Evolutionary conservation across 53 echinoderm and acorn worm genomes (phyloP).

Genomic region (Paelopatides confundens): DNA sequence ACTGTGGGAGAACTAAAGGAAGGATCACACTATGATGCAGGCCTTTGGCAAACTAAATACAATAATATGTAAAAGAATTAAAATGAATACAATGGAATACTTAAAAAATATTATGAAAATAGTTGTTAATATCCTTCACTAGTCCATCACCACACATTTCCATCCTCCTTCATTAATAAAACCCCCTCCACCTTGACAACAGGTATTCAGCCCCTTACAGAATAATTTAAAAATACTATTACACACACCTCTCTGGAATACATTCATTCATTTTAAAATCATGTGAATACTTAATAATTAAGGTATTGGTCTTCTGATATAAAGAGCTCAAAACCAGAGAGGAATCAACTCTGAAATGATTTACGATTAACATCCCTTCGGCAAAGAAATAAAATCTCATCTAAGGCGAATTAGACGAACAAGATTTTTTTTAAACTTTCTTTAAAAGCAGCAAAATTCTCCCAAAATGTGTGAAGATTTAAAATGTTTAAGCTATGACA

Average conservation of each 20-base stretch:
- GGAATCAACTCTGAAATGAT: no score
- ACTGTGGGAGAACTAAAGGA: no score
- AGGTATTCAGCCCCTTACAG: not conserved
- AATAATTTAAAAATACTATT: not conserved
- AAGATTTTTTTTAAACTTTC: no score
- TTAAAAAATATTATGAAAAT: constrained; percentile 29
- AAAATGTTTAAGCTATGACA: no score
- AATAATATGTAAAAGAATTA: not conserved
- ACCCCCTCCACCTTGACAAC: no score
- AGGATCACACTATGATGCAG: not conserved
- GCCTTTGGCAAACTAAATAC: not conserved
- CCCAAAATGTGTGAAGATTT: no score
- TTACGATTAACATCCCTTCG: not conserved
- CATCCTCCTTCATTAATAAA: no score
- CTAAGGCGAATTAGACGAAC: constrained; percentile 17
- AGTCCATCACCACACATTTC: not conserved
- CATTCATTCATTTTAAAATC: not conserved
- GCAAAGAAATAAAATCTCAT: constrained; percentile 10
- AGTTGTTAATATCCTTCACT: not conserved
- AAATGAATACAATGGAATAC: constrained; percentile 44
- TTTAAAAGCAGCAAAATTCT: no score
- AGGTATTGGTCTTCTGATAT: no score
- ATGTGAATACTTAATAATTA: not conserved
- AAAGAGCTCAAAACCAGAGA: no score
- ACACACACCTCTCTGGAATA: not conserved